Evolutionary conservation across 2,888 invertebrate species (phyloP), one percentile per base, ranked within the genome.

Genomic region (Calliopum simillimum): DNA sequence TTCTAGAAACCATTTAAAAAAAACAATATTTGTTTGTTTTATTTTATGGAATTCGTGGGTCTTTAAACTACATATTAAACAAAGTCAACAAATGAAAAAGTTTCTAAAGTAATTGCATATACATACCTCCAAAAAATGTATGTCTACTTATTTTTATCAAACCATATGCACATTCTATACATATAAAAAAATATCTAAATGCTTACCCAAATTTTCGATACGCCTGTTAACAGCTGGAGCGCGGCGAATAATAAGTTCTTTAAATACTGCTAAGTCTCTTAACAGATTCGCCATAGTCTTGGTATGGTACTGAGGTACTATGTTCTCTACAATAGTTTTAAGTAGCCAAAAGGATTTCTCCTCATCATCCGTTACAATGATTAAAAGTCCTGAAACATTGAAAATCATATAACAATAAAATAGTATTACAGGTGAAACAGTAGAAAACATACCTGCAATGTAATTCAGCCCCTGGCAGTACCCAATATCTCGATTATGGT

Each of bases 391-490:
- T 89, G 71, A 16, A 77, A 43, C 13, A 62, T 14, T 62, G 11
- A 16, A 25, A 12, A 53, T 21, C 25, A 63, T 62, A 19, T 16
- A n/a, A 16, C 13, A 53, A 23, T 12, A 53, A 53, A 53, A 19
- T 2, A 1, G 13, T 21, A 43, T n/a, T 21, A 16, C 12, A 47
- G 6, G 11, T 21, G 12, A 65, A 4, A 53, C 51, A 25, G 23
- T 16, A n/a, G 14, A 43, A 55, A 44, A 16, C 69, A 78, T 80
- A 87, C 91, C 92, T 81, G 95, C 96, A 79, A 97, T 94, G 84
- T 97, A 98, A 87, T 97, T 98, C 74, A 97, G 87, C 63, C 98
- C 98, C 90, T 97, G 98, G 82, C 98, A 98, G 85, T 98, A 98
- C 43, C 96, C 97, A 79, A 97, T 93, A 70, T 91, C 91, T 78